Percentiles rank a stretch among this genome's conserved stretches.
These are phyloP conservation scores for Drosophila leontia DNA, from an alignment of 1,140 invertebrate species.

Conservation along the genomic window DNA sequence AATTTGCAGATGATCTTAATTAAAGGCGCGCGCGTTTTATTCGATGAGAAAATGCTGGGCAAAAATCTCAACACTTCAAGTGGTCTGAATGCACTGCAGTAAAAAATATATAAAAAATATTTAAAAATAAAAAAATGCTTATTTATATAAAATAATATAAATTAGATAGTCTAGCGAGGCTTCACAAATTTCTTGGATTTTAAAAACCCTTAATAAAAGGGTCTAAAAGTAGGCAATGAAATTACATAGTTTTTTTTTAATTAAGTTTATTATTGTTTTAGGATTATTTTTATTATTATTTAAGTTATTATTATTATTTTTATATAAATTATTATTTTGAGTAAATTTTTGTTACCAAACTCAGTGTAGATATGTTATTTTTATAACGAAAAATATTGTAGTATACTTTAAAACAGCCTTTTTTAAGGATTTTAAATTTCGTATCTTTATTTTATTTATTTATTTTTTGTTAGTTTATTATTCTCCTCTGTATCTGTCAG, in stretches of 20 bases:
- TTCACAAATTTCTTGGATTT: background rate
- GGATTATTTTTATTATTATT: too few species aligned
- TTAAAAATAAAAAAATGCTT: background rate
- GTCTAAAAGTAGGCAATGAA: background rate
- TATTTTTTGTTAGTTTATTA: too few species aligned
- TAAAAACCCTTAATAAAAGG: background rate
- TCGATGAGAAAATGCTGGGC: constrained; percentile 48
- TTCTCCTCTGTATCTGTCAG: background rate
- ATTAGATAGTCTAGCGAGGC: background rate
- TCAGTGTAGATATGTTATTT: too few species aligned
- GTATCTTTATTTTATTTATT: too few species aligned
- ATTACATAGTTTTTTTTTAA: background rate
- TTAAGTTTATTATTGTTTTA: background rate
- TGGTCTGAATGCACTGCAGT: background rate
- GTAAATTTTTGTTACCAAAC: too few species aligned
- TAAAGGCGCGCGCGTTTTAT: constrained; percentile 63
- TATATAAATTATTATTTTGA: too few species aligned
- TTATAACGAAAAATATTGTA: too few species aligned
- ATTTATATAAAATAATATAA: background rate
- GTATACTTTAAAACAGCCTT: too few species aligned
- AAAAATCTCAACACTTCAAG: constrained; percentile 67
- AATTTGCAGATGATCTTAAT: constrained; percentile 81
- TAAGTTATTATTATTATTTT: too few species aligned
- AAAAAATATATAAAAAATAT: background rate
- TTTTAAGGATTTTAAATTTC: too few species aligned